Evolutionary conservation across 2,113 vertebrate genomes (phyloP).

Genomic region (Dasyornis broadbenti): DNA sequence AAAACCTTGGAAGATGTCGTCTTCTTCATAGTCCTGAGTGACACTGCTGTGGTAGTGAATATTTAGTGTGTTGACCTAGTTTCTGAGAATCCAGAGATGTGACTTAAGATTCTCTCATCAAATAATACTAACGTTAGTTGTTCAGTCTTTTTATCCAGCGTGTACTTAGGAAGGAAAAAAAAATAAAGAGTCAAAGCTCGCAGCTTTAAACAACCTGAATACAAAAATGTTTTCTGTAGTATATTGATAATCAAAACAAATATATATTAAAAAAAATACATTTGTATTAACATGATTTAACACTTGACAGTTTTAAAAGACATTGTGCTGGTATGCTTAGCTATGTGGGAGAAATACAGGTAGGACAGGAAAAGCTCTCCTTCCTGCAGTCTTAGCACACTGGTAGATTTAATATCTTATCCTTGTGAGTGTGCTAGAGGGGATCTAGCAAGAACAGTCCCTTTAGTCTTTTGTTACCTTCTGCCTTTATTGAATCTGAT

Average conservation of each 20-base stretch:
- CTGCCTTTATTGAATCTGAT: not conserved
- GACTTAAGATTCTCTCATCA: not conserved
- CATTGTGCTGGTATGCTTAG: not conserved
- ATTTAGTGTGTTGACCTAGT: not conserved
- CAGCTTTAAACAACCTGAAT: not conserved
- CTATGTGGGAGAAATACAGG: not conserved
- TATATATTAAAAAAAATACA: rapidly evolving
- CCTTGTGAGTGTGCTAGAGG: not conserved
- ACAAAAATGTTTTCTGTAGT: not conserved
- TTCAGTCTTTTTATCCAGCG: not conserved
- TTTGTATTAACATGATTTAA: not conserved
- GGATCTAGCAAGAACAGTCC: rapidly evolving
- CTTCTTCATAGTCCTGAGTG: not conserved
- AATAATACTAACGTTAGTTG: not conserved
- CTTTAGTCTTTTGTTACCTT: not conserved
- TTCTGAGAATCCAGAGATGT: not conserved
- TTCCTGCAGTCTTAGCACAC: not conserved
- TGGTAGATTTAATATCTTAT: not conserved
- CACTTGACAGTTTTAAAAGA: not conserved
- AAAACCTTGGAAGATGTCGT: not conserved
- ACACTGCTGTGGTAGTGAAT: not conserved
- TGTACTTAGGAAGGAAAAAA: not conserved
- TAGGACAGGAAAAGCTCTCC: not conserved
- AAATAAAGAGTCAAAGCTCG: not conserved
- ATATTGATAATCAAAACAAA: not conserved